phyloP scores from a whole-genome alignment of 2,888 invertebrate species.

The Trimorus sp. region DNA sequence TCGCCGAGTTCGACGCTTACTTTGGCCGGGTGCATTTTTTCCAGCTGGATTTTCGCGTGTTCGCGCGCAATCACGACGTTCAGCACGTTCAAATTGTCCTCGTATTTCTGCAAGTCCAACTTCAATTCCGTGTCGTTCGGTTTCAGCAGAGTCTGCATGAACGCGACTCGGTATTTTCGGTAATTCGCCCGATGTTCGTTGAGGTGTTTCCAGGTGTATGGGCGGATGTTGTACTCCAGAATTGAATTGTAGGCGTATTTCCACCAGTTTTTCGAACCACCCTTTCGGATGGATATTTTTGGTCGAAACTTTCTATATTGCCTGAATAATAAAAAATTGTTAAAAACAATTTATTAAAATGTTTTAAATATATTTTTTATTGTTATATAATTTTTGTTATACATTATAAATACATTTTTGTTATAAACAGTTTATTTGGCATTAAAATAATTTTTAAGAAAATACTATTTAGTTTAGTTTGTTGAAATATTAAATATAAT shows the following conservation, averaged over 20 bases:
- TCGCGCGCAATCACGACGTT: constrained; percentile 91
- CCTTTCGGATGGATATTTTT: constrained; percentile 82
- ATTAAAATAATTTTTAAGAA: too few relatives aligned
- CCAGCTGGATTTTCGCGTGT: constrained; percentile 88
- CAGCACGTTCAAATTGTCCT: constrained; percentile 88
- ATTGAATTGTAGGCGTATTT: constrained; percentile 88
- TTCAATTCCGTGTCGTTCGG: constrained; percentile 89
- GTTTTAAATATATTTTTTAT: too few relatives aligned
- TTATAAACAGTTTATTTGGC: too few relatives aligned
- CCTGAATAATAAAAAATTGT: constrained; percentile 42
- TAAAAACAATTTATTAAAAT: too few relatives aligned
- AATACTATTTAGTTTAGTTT: too few relatives aligned
- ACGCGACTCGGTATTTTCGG: constrained; percentile 86
- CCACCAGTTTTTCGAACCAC: constrained; percentile 88
- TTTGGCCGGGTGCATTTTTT: constrained; percentile 77
- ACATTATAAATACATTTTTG: too few relatives aligned
- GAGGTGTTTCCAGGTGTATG: constrained; percentile 89
- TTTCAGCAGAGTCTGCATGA: constrained; percentile 87
- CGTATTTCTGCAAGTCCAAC: constrained; percentile 88
- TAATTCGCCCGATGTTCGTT: constrained; percentile 87
- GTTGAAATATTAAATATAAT: too few relatives aligned
- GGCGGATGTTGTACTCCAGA: constrained; percentile 87
- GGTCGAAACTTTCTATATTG: constrained; percentile 85
- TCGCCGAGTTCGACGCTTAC: constrained; percentile 79
- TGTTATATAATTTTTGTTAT: too few relatives aligned